Conservation (phyloP, 2,888 invertebrate genomes). For the Arenicola marina region DNA sequence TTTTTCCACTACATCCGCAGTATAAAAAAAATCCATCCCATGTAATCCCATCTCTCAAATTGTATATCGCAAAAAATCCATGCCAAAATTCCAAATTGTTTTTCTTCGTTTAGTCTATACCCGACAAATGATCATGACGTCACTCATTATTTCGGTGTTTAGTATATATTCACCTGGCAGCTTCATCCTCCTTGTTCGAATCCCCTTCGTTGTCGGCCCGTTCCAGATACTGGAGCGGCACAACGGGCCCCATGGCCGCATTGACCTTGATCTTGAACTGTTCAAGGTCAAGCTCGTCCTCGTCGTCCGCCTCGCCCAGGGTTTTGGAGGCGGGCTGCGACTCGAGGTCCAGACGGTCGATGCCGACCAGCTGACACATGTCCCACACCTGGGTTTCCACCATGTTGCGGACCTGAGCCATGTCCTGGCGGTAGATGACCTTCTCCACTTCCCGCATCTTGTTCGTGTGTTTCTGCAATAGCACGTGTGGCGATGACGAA, state of each 20-base stretch:
- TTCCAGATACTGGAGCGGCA: not conserved
- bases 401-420: conserved; percentile 23
- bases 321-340: too few species aligned
- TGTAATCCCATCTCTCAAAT: too few species aligned
- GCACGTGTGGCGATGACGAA: too few species aligned
- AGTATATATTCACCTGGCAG: too few species aligned
- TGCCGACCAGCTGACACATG: conserved; percentile 24
- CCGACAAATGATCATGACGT: too few species aligned
- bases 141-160: too few species aligned
- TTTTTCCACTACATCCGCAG: too few species aligned
- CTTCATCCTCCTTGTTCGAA: not conserved
- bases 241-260: not conserved
- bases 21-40: too few species aligned
- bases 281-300: not conserved
- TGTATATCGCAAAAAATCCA: too few species aligned
- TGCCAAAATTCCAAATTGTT: too few species aligned
- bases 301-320: too few species aligned
- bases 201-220: not conserved
- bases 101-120: too few species aligned
- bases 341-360: conserved; percentile 13
- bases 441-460: conserved; percentile 40
- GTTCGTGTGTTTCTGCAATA: conserved; percentile 30
- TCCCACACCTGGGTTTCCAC: conserved; percentile 34
- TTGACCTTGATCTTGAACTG: not conserved
- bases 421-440: conserved; percentile 20